Percentiles rank a stretch among this genome's conserved stretches.
phyloP scores from a whole-genome alignment of 2,113 vertebrate species.

The Oxyura jamaicensis region DNA sequence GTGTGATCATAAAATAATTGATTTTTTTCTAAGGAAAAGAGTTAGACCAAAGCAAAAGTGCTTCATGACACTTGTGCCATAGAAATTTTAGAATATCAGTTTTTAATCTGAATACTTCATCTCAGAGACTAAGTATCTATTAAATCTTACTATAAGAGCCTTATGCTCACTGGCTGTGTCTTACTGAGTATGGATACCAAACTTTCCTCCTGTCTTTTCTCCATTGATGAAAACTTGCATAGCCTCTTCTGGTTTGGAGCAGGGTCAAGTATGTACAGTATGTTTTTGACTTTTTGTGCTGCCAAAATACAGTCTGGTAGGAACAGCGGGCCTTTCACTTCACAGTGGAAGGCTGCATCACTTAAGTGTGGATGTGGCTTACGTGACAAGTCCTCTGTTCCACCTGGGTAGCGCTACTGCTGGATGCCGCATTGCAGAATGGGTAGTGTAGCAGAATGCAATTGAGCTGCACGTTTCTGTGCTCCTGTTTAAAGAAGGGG shows the following conservation, averaged over 20 bases:
- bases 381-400: background rate
- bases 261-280: background rate
- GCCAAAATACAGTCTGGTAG: background rate
- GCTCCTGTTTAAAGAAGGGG: background rate
- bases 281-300: background rate
- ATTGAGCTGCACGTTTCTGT: background rate
- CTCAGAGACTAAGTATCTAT: background rate
- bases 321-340: background rate
- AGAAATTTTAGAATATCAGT: background rate
- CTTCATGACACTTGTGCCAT: background rate
- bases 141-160: background rate
- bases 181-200: background rate
- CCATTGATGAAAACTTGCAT: background rate
- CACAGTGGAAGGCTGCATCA: background rate
- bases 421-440: constrained; percentile 6
- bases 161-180: background rate
- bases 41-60: background rate
- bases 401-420: fast-evolving
- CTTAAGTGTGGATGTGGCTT: background rate
- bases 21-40: background rate
- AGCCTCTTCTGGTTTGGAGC: background rate
- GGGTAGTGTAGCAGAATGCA: background rate
- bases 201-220: background rate
- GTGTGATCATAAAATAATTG: background rate
- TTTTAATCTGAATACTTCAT: background rate